These are phyloP conservation scores for Myotis vivesi DNA, from an alignment of 2,797 vertebrate genomes.

Conservation along the genomic window DNA sequence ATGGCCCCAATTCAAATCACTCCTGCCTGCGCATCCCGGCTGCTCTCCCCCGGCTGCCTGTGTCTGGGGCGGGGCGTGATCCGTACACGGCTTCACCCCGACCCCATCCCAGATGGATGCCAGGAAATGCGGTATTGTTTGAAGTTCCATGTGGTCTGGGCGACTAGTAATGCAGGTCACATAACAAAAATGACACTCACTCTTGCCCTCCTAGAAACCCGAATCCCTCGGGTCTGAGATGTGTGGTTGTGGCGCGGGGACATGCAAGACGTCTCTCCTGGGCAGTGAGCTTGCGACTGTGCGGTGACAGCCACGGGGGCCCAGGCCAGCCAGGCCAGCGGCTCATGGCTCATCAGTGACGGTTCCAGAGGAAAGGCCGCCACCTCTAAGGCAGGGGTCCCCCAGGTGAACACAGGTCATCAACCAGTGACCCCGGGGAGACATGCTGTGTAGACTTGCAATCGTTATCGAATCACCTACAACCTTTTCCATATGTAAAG, in stretches of 20 bases:
- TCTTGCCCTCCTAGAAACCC: slow-evolving; percentile 68
- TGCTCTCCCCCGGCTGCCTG: slow-evolving; percentile 52
- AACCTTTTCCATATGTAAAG: not conserved
- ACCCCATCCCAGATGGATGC: slow-evolving; percentile 12
- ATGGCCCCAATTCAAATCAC: slow-evolving; percentile 55
- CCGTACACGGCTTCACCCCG: slow-evolving; percentile 52
- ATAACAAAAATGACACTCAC: not conserved
- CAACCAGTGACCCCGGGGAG: not conserved
- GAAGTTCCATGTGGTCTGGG: slow-evolving; percentile 63
- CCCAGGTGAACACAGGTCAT: not conserved
- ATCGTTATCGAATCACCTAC: not conserved
- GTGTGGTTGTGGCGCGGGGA: not conserved
- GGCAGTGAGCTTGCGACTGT: not conserved
- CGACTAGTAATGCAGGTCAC: slow-evolving; percentile 70
- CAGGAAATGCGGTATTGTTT: not conserved
- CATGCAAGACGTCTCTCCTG: not conserved
- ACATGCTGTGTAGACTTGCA: not conserved
- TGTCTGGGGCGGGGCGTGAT: slow-evolving; percentile 59
- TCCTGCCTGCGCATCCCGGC: slow-evolving; percentile 52
- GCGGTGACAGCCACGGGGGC: too few relatives aligned
- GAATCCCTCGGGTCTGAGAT: not conserved
- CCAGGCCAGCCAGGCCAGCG: not conserved
- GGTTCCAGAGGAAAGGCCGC: too few relatives aligned
- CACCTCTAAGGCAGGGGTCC: too few relatives aligned
- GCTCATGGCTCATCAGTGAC: not conserved